Conservation (phyloP, 2,797 vertebrate genomes). For the Microctenopoma lineatum region DNA sequence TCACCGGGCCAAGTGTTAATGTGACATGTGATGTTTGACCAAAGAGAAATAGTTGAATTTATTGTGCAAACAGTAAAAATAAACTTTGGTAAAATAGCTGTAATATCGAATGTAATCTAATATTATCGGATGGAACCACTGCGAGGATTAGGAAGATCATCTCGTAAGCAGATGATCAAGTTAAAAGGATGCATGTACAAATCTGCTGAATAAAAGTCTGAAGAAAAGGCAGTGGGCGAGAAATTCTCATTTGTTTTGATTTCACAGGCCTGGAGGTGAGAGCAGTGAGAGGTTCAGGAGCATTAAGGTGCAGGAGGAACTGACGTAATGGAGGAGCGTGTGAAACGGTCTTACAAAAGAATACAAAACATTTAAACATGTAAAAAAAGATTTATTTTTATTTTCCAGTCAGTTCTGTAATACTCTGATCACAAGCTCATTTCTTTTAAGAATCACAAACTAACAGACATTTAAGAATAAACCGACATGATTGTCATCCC, state of each 20-base stretch:
- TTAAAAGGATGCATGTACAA: conserved; percentile 60
- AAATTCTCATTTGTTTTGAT: conserved; percentile 15
- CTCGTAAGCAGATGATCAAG: conserved; percentile 9
- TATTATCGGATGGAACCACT: conserved; percentile 69
- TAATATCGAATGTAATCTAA: conserved; percentile 78
- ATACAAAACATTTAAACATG: neutral
- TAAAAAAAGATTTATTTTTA: conserved; percentile 57
- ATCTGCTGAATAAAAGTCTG: conserved; percentile 68
- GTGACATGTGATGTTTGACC: conserved; percentile 71
- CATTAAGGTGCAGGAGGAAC: neutral
- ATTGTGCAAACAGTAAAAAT: conserved; percentile 81
- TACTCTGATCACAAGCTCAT: conserved; percentile 37
- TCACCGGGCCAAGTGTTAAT: conserved; percentile 63
- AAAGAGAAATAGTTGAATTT: conserved; percentile 77
- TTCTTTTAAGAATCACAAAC: conserved; percentile 20
- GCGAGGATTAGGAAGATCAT: conserved; percentile 33
- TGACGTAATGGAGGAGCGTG: too few species aligned
- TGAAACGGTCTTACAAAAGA: neutral
- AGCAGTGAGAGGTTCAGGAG: neutral
- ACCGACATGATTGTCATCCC: conserved; percentile 62
- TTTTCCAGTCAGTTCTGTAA: conserved; percentile 43
- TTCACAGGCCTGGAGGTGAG: neutral
- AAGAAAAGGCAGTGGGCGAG: conserved; percentile 9
- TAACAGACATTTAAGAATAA: conserved; percentile 31
- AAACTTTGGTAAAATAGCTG: conserved; percentile 75